These are phyloP conservation scores for Leucophora obtusa DNA, from an alignment of 2,888 invertebrate genomes.

Conservation along the genomic window DNA sequence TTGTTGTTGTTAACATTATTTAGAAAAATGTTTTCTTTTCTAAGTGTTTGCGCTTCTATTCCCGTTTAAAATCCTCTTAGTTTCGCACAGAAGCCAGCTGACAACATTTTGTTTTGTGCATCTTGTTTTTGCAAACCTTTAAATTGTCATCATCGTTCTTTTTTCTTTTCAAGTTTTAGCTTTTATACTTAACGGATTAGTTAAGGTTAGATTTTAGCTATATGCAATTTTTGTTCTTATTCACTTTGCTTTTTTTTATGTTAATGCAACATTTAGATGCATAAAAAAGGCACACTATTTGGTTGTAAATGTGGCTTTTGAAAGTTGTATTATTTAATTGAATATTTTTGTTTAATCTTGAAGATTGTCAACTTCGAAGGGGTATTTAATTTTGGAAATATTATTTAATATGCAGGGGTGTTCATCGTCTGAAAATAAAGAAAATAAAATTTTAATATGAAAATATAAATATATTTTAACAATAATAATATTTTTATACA, in stretches of 20 bases:
- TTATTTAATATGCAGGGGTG: neutral
- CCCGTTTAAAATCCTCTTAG: slow-evolving; percentile 35
- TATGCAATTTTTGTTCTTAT: slow-evolving; percentile 12
- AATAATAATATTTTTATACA: too few relatives aligned
- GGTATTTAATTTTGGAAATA: neutral
- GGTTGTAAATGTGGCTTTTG: neutral
- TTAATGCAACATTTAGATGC: slow-evolving; percentile 44
- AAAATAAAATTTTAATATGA: too few relatives aligned
- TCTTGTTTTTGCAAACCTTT: slow-evolving; percentile 11
- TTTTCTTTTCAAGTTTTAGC: slow-evolving; percentile 15
- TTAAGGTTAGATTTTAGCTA: slow-evolving; percentile 49
- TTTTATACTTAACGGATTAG: slow-evolving; percentile 45
- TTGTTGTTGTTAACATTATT: neutral
- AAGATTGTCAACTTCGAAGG: slow-evolving; percentile 14
- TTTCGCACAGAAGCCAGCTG: slow-evolving; percentile 51
- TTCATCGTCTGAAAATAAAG: neutral
- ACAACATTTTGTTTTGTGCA: slow-evolving; percentile 20
- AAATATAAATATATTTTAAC: too few relatives aligned
- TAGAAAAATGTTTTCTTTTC: neutral
- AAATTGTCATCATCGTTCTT: slow-evolving; percentile 1
- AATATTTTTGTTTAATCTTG: slow-evolving; percentile 15
- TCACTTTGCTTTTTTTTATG: slow-evolving; percentile 11
- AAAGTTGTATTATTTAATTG: slow-evolving; percentile 21
- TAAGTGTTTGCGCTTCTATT: neutral
- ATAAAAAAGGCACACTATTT: slow-evolving; percentile 39